Conservation (phyloP, 2,888 invertebrate genomes). For the Therioaphis trifolii region DNA sequence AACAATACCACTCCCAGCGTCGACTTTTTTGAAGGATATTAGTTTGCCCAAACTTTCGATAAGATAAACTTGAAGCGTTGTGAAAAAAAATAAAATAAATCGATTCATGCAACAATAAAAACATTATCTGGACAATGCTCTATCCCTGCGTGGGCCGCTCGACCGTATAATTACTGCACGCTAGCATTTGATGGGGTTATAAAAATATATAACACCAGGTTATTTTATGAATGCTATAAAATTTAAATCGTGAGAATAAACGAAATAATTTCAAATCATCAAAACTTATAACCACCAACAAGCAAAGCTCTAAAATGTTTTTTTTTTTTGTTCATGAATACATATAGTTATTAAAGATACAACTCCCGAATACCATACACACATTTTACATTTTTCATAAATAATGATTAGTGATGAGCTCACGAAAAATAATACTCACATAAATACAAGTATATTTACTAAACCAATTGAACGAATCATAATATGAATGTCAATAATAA, state of each 20-base stretch:
- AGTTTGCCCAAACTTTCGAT: slow-evolving; percentile 48
- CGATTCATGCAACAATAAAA: slow-evolving; percentile 46
- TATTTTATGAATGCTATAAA: slow-evolving; percentile 53
- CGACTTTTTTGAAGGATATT: slow-evolving; percentile 34
- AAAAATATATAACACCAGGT: slow-evolving; percentile 54
- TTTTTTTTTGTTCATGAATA: neutral
- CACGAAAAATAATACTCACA: neutral
- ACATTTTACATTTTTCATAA: neutral
- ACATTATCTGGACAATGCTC: slow-evolving; percentile 53
- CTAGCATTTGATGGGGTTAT: slow-evolving; percentile 44
- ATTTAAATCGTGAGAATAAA: slow-evolving; percentile 44
- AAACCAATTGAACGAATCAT: too few relatives aligned
- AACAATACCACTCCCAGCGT: neutral
- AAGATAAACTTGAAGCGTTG: slow-evolving; percentile 33
- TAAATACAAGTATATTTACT: too few relatives aligned
- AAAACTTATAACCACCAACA: slow-evolving; percentile 25
- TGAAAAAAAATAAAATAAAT: slow-evolving; percentile 17
- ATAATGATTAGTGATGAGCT: neutral
- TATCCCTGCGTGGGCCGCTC: slow-evolving; percentile 8
- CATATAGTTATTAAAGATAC: slow-evolving; percentile 32
- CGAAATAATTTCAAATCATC: slow-evolving; percentile 7
- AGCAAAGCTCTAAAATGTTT: slow-evolving; percentile 30
- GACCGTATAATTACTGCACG: slow-evolving; percentile 50
- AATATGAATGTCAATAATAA: too few relatives aligned
- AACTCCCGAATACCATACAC: slow-evolving; percentile 20